Conservation (phyloP, 2,797 vertebrate species). For the Melanotaenia parkinsoni region DNA sequence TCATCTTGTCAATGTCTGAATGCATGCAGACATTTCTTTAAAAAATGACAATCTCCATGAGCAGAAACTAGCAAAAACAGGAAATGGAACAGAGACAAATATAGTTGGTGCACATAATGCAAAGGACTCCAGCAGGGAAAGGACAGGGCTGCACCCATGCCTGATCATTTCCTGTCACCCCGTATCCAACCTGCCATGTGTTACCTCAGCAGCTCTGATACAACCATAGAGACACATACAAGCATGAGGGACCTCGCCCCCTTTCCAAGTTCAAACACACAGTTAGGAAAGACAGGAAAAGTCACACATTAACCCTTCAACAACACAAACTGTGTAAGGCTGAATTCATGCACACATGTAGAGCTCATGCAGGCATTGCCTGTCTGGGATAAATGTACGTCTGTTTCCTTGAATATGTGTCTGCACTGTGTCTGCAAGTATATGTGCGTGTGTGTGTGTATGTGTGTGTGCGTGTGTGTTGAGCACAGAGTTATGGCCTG, state of each 20-base stretch:
- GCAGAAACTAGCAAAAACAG: slow-evolving; percentile 56
- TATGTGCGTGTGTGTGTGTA: slow-evolving; percentile 16
- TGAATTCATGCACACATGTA: slow-evolving; percentile 11
- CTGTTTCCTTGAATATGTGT: slow-evolving; percentile 4
- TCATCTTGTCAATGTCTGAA: background rate
- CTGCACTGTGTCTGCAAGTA: slow-evolving; percentile 9
- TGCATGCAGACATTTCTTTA: background rate
- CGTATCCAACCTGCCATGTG: slow-evolving; percentile 42
- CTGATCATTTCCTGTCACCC: slow-evolving; percentile 64
- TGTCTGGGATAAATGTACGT: slow-evolving; percentile 17
- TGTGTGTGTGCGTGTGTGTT: slow-evolving; percentile 24
- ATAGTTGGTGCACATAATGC: slow-evolving; percentile 22
- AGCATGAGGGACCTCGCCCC: background rate
- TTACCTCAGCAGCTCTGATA: slow-evolving; percentile 39
- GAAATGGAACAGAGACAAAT: slow-evolving; percentile 60
- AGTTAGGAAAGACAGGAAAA: slow-evolving; percentile 7
- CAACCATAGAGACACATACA: slow-evolving; percentile 7
- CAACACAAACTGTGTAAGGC: background rate
- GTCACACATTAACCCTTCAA: background rate
- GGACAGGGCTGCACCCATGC: slow-evolving; percentile 49
- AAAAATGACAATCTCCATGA: slow-evolving; percentile 5
- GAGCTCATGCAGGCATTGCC: slow-evolving; percentile 1
- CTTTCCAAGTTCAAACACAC: slow-evolving; percentile 21
- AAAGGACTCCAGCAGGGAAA: slow-evolving; percentile 58
- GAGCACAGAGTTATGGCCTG: slow-evolving; percentile 35